Percentiles rank a stretch among this genome's conserved stretches.
Evolutionary conservation across 2,888 invertebrate species (phyloP).

Genomic region (Marronus borbonicus): DNA sequence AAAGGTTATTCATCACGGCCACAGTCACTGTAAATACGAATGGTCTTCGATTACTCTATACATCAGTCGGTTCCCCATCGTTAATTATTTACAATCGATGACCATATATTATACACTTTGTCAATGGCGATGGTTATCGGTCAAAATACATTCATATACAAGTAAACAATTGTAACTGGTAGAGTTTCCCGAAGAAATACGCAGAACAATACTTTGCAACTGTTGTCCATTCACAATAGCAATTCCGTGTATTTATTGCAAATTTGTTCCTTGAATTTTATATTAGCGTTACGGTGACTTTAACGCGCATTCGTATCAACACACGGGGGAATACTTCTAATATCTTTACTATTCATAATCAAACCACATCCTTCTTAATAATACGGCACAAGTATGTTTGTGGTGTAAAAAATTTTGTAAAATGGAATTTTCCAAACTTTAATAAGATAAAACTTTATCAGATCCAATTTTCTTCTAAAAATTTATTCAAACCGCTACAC

Average conservation of each 20-base stretch:
- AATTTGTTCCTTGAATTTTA: constrained; percentile 25
- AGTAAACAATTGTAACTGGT: constrained; percentile 30
- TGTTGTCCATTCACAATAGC: not conserved
- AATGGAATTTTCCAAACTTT: no score
- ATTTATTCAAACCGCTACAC: no score
- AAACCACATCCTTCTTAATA: no score
- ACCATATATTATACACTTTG: constrained; percentile 24
- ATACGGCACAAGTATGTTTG: no score
- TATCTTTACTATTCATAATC: no score
- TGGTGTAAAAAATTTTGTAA: no score
- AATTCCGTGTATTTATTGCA: constrained; percentile 20
- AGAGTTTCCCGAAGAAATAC: not conserved
- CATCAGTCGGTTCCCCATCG: constrained; percentile 34
- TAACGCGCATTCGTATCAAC: no score
- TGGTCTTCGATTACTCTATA: constrained; percentile 22
- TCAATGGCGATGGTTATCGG: constrained; percentile 31
- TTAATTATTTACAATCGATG: constrained; percentile 39
- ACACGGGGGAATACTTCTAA: no score
- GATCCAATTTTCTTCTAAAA: no score
- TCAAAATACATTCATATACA: not conserved
- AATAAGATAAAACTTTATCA: no score
- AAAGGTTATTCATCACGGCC: constrained; percentile 34
- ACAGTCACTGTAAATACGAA: constrained; percentile 19
- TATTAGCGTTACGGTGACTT: constrained; percentile 3
- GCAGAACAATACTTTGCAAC: constrained; percentile 7